Conservation (phyloP, 1,140 invertebrate species). For the Penaeus japonicus region DNA sequence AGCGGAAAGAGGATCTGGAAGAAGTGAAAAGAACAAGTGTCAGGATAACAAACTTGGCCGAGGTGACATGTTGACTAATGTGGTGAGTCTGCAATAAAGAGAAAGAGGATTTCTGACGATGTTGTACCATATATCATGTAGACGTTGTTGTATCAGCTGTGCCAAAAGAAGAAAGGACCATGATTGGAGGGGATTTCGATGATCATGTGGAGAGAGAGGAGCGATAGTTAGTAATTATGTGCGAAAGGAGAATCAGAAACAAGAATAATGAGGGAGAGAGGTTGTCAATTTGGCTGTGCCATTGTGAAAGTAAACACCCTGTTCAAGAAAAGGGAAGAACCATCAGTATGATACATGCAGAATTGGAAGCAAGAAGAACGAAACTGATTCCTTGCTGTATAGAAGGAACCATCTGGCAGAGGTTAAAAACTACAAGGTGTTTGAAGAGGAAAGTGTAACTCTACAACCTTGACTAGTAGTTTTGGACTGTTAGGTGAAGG, state of each 20-base stretch:
- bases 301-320: not conserved
- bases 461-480: not conserved
- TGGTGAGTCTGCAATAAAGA: no score
- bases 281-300: not conserved
- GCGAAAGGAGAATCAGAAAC: not conserved
- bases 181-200: not conserved
- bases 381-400: not conserved
- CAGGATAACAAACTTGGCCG: no score
- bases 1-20: not conserved
- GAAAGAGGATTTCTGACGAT: not conserved
- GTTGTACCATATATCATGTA: no score
- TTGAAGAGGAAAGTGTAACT: not conserved
- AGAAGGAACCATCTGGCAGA: not conserved
- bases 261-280: no score
- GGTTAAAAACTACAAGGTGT: not conserved
- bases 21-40: not conserved
- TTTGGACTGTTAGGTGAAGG: not conserved
- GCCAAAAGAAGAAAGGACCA: not conserved
- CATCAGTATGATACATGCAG: not conserved
- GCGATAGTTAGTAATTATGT: not conserved
- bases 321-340: not conserved
- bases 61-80: no score
- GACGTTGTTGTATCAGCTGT: not conserved
- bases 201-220: not conserved
- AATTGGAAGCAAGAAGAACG: not conserved